Conservation (phyloP, 2,888 invertebrate genomes). For the Sacculina carcini region DNA sequence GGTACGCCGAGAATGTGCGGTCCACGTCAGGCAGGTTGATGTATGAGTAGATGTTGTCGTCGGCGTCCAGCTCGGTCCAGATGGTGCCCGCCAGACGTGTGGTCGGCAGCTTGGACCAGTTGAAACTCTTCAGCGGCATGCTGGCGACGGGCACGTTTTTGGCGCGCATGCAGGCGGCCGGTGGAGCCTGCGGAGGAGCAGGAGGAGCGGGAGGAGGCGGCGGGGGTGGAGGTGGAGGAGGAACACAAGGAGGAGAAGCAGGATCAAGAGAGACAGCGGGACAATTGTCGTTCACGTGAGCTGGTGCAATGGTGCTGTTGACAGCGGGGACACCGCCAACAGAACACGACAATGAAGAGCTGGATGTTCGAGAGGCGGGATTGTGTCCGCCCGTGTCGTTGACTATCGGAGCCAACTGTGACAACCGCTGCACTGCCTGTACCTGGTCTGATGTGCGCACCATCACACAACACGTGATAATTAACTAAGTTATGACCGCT, state of each 20-base stretch:
- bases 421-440: too few species aligned
- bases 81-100: slow-evolving; percentile 72
- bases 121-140: slow-evolving; percentile 81
- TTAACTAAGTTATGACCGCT: too few species aligned
- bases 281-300: too few species aligned
- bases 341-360: not conserved
- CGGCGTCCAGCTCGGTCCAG: slow-evolving; percentile 83
- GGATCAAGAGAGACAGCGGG: not conserved
- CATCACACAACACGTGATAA: too few species aligned
- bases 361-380: not conserved
- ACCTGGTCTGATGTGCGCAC: too few species aligned
- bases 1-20: slow-evolving; percentile 72
- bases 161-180: slow-evolving; percentile 4
- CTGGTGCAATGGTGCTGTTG: too few species aligned
- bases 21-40: slow-evolving; percentile 80
- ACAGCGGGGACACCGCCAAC: too few species aligned
- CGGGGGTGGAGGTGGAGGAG: slow-evolving; percentile 14
- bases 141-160: slow-evolving; percentile 60
- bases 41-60: slow-evolving; percentile 64
- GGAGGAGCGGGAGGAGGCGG: slow-evolving; percentile 15
- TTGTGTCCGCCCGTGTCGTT: not conserved
- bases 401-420: not conserved
- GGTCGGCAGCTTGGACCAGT: slow-evolving; percentile 87
- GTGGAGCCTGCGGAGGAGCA: slow-evolving; percentile 13
- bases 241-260: too few species aligned